Evolutionary conservation across 2,888 invertebrate genomes (phyloP).

Genomic region (Macrosoma leucophasiata): DNA sequence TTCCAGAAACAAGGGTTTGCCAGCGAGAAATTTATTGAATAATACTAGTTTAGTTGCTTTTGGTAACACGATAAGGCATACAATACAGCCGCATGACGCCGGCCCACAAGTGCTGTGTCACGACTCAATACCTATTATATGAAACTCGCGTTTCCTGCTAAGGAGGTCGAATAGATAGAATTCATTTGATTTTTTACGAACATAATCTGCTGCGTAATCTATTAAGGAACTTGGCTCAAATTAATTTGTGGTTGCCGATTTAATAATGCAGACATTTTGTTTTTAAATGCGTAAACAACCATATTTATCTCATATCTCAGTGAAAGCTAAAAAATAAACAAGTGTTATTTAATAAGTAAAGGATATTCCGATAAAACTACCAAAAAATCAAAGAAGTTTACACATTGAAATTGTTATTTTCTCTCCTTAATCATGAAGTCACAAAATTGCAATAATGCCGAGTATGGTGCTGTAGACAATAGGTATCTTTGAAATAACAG

Average conservation of each 20-base stretch:
- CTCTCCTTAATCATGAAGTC: no score
- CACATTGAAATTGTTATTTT: no score
- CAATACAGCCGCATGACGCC: constrained; percentile 17
- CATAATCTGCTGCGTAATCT: constrained; percentile 34
- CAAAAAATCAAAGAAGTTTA: no score
- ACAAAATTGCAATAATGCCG: no score
- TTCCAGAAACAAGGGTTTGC: no score
- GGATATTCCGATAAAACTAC: no score
- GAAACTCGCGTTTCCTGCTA: constrained; percentile 35
- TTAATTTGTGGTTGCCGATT: constrained; percentile 14
- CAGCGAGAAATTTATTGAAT: no score
- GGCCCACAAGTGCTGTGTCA: constrained; percentile 28
- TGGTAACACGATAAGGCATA: constrained; percentile 24
- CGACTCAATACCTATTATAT: constrained; percentile 31
- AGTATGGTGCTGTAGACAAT: constrained; percentile 21
- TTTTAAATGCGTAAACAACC: constrained; percentile 16
- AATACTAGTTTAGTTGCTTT: no score
- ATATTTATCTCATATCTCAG: constrained; percentile 8
- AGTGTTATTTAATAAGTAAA: no score
- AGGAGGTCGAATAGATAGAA: constrained; percentile 34
- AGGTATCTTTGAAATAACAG: constrained; percentile 25
- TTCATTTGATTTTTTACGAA: constrained; percentile 32
- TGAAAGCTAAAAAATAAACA: constrained; percentile 4
- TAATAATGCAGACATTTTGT: constrained; percentile 18
- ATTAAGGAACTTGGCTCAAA: constrained; percentile 26